Evolutionary conservation across 2,888 invertebrate genomes (phyloP), one percentile per base, ranked within the genome.

Genomic region (Troilus luridus): DNA sequence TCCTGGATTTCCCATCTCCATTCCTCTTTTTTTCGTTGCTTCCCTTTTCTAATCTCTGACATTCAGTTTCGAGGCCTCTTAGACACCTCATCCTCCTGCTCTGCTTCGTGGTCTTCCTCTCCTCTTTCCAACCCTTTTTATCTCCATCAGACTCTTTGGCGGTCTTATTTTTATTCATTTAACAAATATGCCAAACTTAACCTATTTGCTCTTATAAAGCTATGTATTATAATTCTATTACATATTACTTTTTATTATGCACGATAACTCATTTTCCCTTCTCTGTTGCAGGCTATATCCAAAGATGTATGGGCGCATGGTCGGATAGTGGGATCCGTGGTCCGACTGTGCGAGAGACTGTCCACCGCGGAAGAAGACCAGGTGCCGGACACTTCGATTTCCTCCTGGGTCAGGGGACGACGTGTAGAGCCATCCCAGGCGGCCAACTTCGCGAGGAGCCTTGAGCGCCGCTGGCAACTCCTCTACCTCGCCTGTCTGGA

Each of bases 251-350:
- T 93, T 92, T 93, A 92, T 93, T 93, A 14, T 60, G 60, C 8
- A 24, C 24, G 2, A 67, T 24, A 24, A 24, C 14, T 21, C 21
- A 10, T 64, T 1, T n/a, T 9, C 11, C 7, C 9, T 24, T 67
- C 24, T 92, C 93, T 93, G 93, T 95, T 95, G 58, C 96, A 98
- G 98, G 97, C 97, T 95, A 96, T 98, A 94, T 98, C 98, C 95
- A 96, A 96, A 94, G 98, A 98, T 95, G 98, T 98, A 95, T 97
- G 98, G 96, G 97, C 97, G 94, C 98, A 97, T 95, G 97, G 97
- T 93, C 96, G 97, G 95, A 97, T 97, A 94, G 97, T 97, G 94
- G 96, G 95, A 94, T 96, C 96, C 92, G 96, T 96, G 95, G 96
- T 97, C 94, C 96, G 96, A 94, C 96, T 96, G 94, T 97, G 96